phyloP scores from a whole-genome alignment of 1,140 invertebrate species.

The Rhagoletis zephyria region DNA sequence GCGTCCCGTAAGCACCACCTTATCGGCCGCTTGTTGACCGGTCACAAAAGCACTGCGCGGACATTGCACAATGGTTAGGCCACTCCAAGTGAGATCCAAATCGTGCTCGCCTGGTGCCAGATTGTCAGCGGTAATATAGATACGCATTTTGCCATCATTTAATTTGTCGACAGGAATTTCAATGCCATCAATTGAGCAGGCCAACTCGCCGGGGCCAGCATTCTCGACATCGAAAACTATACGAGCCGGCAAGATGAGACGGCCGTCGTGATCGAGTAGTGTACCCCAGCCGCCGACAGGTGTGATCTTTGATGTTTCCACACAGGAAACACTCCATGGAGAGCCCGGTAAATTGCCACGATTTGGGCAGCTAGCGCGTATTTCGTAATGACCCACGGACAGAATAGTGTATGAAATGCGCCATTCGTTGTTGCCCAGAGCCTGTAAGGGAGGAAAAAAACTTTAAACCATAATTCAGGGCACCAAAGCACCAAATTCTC shows the following conservation, averaged over 20 bases:
- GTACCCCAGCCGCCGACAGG: constrained; percentile 87
- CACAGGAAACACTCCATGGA: constrained; percentile 75
- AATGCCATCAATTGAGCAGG: constrained; percentile 78
- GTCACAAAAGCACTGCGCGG: constrained; percentile 75
- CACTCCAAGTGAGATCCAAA: constrained; percentile 78
- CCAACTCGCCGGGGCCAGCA: constrained; percentile 83
- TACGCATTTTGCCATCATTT: constrained; percentile 66
- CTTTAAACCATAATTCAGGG: not conserved
- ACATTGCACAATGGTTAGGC: constrained; percentile 75
- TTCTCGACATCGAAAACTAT: constrained; percentile 83
- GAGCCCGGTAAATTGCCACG: constrained; percentile 76
- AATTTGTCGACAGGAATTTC: constrained; percentile 74
- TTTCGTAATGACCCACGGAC: constrained; percentile 76
- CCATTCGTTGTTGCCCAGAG: constrained; percentile 75
- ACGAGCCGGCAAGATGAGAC: constrained; percentile 84
- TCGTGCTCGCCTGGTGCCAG: constrained; percentile 80
- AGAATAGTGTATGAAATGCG: constrained; percentile 77
- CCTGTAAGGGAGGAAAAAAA: constrained; percentile 22
- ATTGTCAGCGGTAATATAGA: constrained; percentile 78
- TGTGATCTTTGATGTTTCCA: constrained; percentile 74
- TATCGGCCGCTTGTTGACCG: constrained; percentile 75
- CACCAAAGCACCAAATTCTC: not conserved
- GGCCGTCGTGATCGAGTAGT: constrained; percentile 81
- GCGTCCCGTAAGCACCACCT: constrained; percentile 88
- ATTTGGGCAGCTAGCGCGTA: constrained; percentile 76